Percentiles rank a stretch among this genome's conserved stretches.
Conservation (phyloP, 2,888 invertebrate species). For the Eudemis profundana region DNA sequence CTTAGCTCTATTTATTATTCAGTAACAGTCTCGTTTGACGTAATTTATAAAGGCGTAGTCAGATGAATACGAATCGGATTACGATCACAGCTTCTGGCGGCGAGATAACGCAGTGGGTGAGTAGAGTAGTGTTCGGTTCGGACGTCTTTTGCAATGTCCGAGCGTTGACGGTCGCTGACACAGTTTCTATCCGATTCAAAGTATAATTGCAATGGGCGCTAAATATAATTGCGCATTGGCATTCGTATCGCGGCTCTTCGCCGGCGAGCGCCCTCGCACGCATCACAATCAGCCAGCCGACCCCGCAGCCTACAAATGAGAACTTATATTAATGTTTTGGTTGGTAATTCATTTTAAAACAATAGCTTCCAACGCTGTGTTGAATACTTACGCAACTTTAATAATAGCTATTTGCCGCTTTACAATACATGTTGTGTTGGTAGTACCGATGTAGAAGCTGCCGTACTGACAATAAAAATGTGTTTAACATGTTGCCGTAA, state of each 20-base stretch:
- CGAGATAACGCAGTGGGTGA: slow-evolving; percentile 52
- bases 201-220: slow-evolving; percentile 70
- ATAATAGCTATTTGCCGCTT: slow-evolving; percentile 44
- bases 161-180: slow-evolving; percentile 57
- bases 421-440: slow-evolving; percentile 29
- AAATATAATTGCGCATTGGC: slow-evolving; percentile 77
- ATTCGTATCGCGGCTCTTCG: slow-evolving; percentile 65
- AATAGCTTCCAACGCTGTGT: slow-evolving; percentile 56
- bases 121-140: slow-evolving; percentile 26
- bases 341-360: slow-evolving; percentile 62
- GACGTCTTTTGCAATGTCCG: slow-evolving; percentile 44
- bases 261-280: slow-evolving; percentile 66
- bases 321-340: slow-evolving; percentile 63
- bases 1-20: slow-evolving; percentile 54
- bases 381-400: slow-evolving; percentile 55
- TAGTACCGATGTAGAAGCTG: slow-evolving; percentile 26
- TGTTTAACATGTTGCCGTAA: neutral
- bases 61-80: slow-evolving; percentile 47
- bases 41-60: slow-evolving; percentile 53
- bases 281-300: slow-evolving; percentile 74
- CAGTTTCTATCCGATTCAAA: slow-evolving; percentile 70
- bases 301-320: slow-evolving; percentile 75
- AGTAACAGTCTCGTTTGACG: slow-evolving; percentile 48
- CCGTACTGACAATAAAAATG: neutral
- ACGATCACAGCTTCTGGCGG: slow-evolving; percentile 44